Conservation (phyloP, 2,888 invertebrate species). For the Baccha elongata region DNA sequence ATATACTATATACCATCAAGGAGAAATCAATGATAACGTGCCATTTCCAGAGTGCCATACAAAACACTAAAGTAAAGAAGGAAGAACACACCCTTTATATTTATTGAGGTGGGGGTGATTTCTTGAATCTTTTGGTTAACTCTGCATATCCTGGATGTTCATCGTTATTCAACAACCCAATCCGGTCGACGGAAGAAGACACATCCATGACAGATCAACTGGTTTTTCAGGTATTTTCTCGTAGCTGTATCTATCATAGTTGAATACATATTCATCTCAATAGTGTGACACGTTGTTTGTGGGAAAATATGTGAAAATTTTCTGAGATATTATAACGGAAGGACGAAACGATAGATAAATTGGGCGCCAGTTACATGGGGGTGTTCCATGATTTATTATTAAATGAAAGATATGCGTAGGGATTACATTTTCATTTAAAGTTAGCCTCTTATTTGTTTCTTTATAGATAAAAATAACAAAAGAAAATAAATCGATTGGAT, state of each 20-base stretch:
- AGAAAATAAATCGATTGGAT: conserved; percentile 16
- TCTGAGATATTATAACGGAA: background rate
- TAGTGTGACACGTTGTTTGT: conserved; percentile 44
- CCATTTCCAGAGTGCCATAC: conserved; percentile 21
- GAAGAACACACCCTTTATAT: conserved; percentile 14
- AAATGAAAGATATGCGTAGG: conserved; percentile 16
- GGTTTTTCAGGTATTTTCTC: conserved; percentile 39
- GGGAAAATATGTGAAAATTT: background rate
- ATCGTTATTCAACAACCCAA: conserved; percentile 38
- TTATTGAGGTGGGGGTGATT: conserved; percentile 52
- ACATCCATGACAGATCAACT: conserved; percentile 39
- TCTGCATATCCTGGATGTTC: conserved; percentile 54
- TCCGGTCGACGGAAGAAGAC: conserved; percentile 9
- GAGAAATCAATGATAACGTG: conserved; percentile 56
- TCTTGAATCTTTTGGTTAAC: conserved; percentile 45
- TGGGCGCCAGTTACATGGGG: conserved; percentile 36
- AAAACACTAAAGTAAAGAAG: background rate
- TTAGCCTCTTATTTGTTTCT: conserved; percentile 8
- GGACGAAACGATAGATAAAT: conserved; percentile 24
- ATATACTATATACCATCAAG: conserved; percentile 22
- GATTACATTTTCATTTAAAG: conserved; percentile 30
- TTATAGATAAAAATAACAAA: background rate
- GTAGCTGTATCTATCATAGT: too few species aligned
- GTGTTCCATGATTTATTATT: conserved; percentile 44
- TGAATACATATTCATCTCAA: conserved; percentile 27